phyloP scores from a whole-genome alignment of 1,140 invertebrate species.

The Venustaconcha ellipsiformis region DNA sequence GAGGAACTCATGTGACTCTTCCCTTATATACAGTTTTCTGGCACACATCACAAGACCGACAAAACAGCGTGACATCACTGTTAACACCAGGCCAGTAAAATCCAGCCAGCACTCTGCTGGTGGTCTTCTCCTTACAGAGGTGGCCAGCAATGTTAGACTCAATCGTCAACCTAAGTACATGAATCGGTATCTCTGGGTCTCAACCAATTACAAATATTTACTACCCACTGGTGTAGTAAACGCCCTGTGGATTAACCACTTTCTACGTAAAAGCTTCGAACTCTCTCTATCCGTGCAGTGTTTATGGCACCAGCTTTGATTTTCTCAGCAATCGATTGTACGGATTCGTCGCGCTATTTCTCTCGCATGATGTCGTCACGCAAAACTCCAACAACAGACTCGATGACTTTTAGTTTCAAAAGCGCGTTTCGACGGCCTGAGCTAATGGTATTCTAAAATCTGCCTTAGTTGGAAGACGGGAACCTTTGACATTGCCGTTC shows the following conservation, averaged over 20 bases:
- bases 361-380: neutral
- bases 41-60: conserved; percentile 18
- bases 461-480: neutral
- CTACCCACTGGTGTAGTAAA: neutral
- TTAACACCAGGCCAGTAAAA: conserved; percentile 34
- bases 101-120: neutral
- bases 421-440: neutral
- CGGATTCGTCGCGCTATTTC: too few species aligned
- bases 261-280: neutral
- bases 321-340: too few species aligned
- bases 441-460: neutral
- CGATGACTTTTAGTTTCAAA: neutral
- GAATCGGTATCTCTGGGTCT: conserved; percentile 6
- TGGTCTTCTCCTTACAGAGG: too few species aligned
- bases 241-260: neutral
- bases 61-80: conserved; percentile 1
- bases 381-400: too few species aligned
- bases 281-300: neutral
- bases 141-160: too few species aligned
- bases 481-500: neutral
- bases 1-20: neutral
- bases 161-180: too few species aligned
- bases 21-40: conserved; percentile 20
- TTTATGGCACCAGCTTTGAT: too few species aligned
- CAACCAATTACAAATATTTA: conserved; percentile 1